A percentile compares a stretch with the other conserved stretches of the same genome.
Conservation (phyloP, 2,888 invertebrate genomes). For the Tanytarsus gracilentus region DNA sequence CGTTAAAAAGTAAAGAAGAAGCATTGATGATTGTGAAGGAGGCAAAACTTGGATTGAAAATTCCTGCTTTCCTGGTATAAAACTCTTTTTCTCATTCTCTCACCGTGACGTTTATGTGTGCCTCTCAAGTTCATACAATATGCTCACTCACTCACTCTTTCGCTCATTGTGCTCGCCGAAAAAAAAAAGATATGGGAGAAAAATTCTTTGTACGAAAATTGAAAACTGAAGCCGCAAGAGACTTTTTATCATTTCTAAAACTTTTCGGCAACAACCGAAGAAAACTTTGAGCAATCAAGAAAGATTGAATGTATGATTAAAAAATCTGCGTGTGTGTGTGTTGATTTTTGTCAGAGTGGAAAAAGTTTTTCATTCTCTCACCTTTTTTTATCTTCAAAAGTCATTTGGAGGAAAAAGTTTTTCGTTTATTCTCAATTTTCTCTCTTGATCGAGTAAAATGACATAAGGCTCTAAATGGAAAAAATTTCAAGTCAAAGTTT, state of each 20-base stretch:
- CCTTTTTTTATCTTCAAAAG: too few relatives aligned
- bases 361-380: neutral
- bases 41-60: neutral
- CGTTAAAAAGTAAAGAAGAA: too few relatives aligned
- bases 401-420: too few relatives aligned
- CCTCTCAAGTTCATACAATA: too few relatives aligned
- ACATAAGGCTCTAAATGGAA: too few relatives aligned
- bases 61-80: neutral
- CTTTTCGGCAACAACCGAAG: neutral
- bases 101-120: too few relatives aligned
- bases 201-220: neutral
- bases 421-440: too few relatives aligned
- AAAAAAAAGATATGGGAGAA: neutral
- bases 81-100: neutral
- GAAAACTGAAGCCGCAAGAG: neutral
- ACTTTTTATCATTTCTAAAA: neutral
- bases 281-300: conserved; percentile 24
- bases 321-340: neutral
- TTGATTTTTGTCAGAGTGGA: neutral
- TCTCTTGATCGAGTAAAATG: too few relatives aligned
- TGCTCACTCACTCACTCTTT: too few relatives aligned
- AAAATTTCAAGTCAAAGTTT: too few relatives aligned
- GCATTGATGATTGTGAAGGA: neutral
- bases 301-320: conserved; percentile 20
- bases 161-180: neutral